Evolutionary conservation across 2,113 vertebrate genomes (phyloP).

Genomic region (Myanophis thanlyinensis): DNA sequence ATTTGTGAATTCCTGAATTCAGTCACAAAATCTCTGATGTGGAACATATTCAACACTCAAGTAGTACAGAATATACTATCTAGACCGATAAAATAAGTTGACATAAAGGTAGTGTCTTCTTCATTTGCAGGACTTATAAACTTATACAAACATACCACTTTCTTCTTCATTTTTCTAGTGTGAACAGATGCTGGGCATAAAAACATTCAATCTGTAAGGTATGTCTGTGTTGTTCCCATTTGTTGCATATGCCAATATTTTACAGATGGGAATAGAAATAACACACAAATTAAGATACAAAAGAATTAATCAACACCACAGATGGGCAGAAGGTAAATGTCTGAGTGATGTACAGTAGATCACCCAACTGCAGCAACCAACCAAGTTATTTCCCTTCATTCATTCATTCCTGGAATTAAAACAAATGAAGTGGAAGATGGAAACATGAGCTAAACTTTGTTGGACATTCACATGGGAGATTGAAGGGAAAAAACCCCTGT

Average conservation of each 20-base stretch:
- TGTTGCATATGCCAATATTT: neutral
- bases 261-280: neutral
- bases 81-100: neutral
- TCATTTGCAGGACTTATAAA: neutral
- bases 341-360: neutral
- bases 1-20: neutral
- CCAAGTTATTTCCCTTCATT: neutral
- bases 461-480: neutral
- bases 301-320: neutral
- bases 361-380: neutral
- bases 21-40: neutral
- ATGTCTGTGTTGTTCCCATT: neutral
- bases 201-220: neutral
- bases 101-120: neutral
- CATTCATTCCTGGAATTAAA: neutral
- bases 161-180: neutral
- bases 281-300: neutral
- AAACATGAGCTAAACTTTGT: neutral
- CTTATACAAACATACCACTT: neutral
- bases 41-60: no score
- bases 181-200: neutral
- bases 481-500: neutral
- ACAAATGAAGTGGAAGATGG: neutral
- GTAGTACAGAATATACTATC: neutral
- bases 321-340: neutral